Base-by-base conservation (phyloP, 2,113 vertebrate species). In the Trichomycterus rosablanca region DNA sequence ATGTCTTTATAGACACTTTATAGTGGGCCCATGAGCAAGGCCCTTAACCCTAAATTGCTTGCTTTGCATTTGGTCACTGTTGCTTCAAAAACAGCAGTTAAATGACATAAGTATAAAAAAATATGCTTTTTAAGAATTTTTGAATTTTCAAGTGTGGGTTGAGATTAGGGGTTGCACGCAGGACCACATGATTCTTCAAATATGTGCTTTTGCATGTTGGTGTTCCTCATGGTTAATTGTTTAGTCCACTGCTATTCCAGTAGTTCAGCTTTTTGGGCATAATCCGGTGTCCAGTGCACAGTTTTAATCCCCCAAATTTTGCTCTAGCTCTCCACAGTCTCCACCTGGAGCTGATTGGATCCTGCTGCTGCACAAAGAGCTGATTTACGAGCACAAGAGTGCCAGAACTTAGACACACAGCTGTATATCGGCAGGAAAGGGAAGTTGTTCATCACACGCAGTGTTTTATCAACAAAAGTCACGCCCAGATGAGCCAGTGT, bases 261-360 rank as follows among this genome's bases (percentile, higher is more conserved):
- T 44, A 32, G 44, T 28, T 44, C 42, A 53, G 59, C 40, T 59
- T 7, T 30, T 30, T 30, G 26, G 26, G n/a, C 26, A 3, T 7
- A 83, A 86, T 91, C 87, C 87, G 86, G 87, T 90, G 90, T 93
- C 89, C 89, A 91, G 87, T 79, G 74, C 83, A 83, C 70, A 67
- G 86, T 88, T 89, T 86, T 83, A 89, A 89, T 92, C 93, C 90
- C 90, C 89, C 84, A 85, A 85, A 43, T 66, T 68, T 39, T 49
- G 65, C 62, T 59, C 88, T 81, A 78, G 78, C 83, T 61, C 58
- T 30, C 52, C 80, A 66, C 77, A 74, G 90, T 89, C 90, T 91
- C 91, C 93, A 95, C 94, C 93, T 97, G 93, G 85, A 86, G 89
- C 89, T 93, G 91, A 94, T 94, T 88, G 89, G 89, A 91, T 93